These are phyloP conservation scores for Hermodice carunculata DNA, from an alignment of 2,888 invertebrate genomes.

Conservation along the genomic window DNA sequence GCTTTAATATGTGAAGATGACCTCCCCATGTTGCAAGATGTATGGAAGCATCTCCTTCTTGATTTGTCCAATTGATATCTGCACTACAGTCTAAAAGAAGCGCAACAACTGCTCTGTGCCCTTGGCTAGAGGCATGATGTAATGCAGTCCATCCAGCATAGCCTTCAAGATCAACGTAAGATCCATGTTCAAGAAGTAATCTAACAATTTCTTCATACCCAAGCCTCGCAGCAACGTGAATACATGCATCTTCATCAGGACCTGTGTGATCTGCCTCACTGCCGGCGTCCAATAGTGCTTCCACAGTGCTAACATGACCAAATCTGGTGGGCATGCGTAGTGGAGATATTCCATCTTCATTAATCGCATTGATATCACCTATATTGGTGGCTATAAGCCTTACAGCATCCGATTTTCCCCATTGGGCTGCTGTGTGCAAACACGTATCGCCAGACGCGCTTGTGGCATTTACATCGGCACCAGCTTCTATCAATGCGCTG, in stretches of 20 bases:
- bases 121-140: constrained; percentile 63
- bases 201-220: constrained; percentile 13
- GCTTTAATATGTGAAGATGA: constrained; percentile 3
- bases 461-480: constrained; percentile 7
- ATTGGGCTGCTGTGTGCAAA: constrained; percentile 64
- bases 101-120: constrained; percentile 58
- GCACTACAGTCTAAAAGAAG: constrained; percentile 59
- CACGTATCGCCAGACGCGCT: constrained; percentile 44
- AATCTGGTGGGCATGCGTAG: constrained; percentile 1
- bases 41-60: constrained; percentile 32
- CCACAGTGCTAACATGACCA: not conserved
- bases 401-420: constrained; percentile 58
- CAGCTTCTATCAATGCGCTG: constrained; percentile 13
- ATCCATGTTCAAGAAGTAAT: not conserved
- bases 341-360: not conserved
- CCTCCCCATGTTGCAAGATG: constrained; percentile 35
- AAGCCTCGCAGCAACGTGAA: not conserved
- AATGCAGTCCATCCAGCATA: constrained; percentile 65
- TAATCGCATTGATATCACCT: not conserved
- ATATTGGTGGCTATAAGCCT: constrained; percentile 46
- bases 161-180: constrained; percentile 16
- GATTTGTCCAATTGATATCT: constrained; percentile 41
- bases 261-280: no score
- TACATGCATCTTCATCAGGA: not conserved
- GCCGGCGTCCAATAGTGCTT: constrained; percentile 14